These are phyloP conservation scores for Megastigmus dorsalis DNA, from an alignment of 2,888 invertebrate species.

Conservation along the genomic window DNA sequence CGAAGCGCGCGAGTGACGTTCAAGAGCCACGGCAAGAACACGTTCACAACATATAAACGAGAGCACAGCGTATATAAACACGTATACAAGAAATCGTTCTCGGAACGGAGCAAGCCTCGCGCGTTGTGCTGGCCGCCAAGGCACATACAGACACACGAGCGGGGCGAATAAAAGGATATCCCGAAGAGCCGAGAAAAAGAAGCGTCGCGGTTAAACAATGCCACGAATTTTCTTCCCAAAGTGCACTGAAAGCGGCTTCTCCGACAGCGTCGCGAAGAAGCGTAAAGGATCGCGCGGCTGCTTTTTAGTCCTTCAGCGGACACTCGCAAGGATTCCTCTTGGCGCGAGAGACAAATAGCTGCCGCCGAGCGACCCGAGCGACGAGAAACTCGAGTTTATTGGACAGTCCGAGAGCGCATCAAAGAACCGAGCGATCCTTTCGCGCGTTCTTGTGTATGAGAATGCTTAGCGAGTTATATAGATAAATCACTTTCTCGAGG, in stretches of 20 bases:
- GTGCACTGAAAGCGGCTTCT: background rate
- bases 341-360: slow-evolving; percentile 4
- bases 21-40: background rate
- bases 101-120: no score
- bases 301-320: background rate
- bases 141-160: no score
- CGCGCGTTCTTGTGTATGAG: no score
- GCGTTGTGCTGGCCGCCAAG: no score
- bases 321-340: background rate
- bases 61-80: background rate
- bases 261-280: background rate
- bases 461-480: no score
- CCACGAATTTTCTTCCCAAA: background rate
- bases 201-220: background rate
- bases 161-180: background rate
- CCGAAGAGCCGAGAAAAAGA: background rate
- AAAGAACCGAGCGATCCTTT: no score
- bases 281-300: background rate
- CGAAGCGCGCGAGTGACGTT: no score
- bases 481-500: no score
- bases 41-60: background rate
- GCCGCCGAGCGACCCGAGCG: no score
- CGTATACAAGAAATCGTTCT: background rate
- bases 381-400: no score
- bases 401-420: no score